These are phyloP conservation scores for Rhinoptilus africanus DNA, from an alignment of 2,113 vertebrate species.

Conservation along the genomic window DNA sequence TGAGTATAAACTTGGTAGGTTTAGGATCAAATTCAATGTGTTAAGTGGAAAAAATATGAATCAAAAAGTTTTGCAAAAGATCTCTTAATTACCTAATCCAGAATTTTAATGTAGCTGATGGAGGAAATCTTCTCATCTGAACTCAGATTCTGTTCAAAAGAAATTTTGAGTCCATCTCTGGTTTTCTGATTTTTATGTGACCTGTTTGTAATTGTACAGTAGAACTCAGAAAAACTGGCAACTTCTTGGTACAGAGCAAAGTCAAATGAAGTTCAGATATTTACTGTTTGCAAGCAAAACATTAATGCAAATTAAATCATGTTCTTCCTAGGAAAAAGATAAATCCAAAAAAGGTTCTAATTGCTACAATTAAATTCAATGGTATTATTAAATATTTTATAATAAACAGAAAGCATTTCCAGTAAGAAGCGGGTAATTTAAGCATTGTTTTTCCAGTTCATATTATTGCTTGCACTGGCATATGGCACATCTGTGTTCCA, in stretches of 20 bases:
- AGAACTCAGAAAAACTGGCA: neutral
- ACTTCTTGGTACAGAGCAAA: neutral
- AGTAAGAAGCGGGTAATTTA: neutral
- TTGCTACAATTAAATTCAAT: neutral
- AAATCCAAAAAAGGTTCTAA: neutral
- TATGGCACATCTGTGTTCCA: neutral
- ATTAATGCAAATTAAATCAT: neutral
- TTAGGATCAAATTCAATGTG: neutral
- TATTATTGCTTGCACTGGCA: neutral
- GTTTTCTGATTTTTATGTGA: neutral
- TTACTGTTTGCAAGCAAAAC: neutral
- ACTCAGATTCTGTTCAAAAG: neutral
- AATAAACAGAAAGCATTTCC: neutral
- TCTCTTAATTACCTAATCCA: neutral
- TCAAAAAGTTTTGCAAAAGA: neutral
- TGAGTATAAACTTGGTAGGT: neutral
- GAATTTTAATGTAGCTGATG: neutral
- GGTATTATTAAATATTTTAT: neutral
- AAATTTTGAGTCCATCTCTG: neutral
- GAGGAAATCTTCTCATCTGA: neutral
- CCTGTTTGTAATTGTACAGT: neutral
- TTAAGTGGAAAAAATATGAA: neutral
- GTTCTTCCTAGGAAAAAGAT: neutral
- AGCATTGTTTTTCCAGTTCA: neutral
- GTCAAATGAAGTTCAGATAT: slow-evolving; percentile 30